Evolutionary conservation across 2,888 invertebrate species (phyloP).

Genomic region (Myopa tessellatipennis): DNA sequence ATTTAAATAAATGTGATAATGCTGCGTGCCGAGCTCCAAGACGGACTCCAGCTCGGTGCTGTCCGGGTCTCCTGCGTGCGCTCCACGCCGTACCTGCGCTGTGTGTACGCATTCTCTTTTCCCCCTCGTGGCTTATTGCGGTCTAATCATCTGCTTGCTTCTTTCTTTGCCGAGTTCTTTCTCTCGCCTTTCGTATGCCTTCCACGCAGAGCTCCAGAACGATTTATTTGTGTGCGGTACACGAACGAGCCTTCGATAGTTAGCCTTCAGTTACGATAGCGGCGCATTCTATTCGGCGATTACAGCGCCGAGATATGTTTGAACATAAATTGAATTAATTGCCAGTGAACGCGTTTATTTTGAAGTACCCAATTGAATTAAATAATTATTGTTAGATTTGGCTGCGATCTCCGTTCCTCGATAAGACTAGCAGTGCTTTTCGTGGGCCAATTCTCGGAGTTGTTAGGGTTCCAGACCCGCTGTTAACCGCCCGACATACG

Average conservation of each 20-base stretch:
- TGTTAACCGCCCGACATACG: no score
- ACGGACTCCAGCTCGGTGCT: slow-evolving; percentile 37
- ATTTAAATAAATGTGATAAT: slow-evolving; percentile 50
- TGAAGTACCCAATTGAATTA: slow-evolving; percentile 38
- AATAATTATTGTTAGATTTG: slow-evolving; percentile 33
- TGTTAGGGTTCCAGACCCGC: no score
- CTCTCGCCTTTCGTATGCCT: slow-evolving; percentile 12
- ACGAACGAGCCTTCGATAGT: slow-evolving; percentile 18
- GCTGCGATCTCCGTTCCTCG: not conserved
- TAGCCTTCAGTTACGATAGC: not conserved
- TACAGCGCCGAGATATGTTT: slow-evolving; percentile 33
- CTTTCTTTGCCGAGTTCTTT: not conserved
- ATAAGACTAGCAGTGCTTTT: not conserved
- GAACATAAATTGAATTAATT: slow-evolving; percentile 59
- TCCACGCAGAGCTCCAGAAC: slow-evolving; percentile 12
- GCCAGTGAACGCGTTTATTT: slow-evolving; percentile 54
- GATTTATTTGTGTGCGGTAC: slow-evolving; percentile 13
- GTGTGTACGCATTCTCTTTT: not conserved
- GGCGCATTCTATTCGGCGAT: slow-evolving; percentile 15
- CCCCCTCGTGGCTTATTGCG: not conserved
- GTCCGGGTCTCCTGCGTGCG: slow-evolving; percentile 8
- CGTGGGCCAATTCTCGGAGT: not conserved
- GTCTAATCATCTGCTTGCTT: not conserved
- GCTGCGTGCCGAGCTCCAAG: slow-evolving; percentile 43
- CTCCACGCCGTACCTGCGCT: not conserved